Percentiles rank a stretch among this genome's conserved stretches.
Evolutionary conservation across 2,888 invertebrate species (phyloP).

Genomic region (Pseudolycoriella hygida): DNA sequence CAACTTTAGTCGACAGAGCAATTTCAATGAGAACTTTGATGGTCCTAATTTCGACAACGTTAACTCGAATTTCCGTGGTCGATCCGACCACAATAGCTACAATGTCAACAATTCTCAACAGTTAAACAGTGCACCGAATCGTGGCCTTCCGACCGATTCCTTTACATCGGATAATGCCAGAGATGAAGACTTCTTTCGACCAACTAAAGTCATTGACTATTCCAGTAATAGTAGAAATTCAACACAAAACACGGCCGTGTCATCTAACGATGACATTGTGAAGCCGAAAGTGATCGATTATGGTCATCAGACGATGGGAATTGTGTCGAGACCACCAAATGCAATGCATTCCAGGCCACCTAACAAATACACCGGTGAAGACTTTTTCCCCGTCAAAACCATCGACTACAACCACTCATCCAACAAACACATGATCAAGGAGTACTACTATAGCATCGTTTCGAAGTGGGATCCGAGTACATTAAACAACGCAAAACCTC

Average conservation of each 20-base stretch:
- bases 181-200: constrained; percentile 34
- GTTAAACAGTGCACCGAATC: background rate
- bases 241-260: constrained; percentile 14
- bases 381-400: background rate
- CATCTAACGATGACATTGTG: constrained; percentile 28
- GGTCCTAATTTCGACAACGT: too few relatives aligned
- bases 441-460: background rate
- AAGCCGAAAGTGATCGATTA: constrained; percentile 55
- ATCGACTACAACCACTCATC: constrained; percentile 4
- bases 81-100: constrained; percentile 6
- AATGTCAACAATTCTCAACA: constrained; percentile 5
- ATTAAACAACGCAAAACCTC: background rate
- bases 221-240: constrained; percentile 41
- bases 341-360: too few relatives aligned
- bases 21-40: too few relatives aligned
- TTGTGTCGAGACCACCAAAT: background rate
- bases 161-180: background rate
- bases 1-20: too few relatives aligned
- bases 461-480: background rate
- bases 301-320: constrained; percentile 32
- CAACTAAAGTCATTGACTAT: constrained; percentile 50
- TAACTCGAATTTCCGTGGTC: background rate
- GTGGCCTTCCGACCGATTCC: background rate
- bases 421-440: background rate
- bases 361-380: background rate